Evolutionary conservation across 2,797 vertebrate species (phyloP).

Genomic region (Rhodeus uyekii): DNA sequence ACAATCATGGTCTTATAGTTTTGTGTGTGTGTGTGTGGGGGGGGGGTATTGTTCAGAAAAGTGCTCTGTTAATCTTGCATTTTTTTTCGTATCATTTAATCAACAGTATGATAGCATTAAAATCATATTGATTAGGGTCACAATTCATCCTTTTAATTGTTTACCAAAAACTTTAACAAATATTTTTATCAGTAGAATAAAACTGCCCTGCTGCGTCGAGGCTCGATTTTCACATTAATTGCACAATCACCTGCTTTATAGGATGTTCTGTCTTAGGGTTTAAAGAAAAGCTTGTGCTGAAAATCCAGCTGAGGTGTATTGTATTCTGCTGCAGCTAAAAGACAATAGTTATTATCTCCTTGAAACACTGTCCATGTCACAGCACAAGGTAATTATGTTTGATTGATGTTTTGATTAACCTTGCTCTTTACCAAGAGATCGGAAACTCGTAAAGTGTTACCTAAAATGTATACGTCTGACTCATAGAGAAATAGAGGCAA

Average conservation of each 20-base stretch:
- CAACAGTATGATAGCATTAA: neutral
- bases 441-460: constrained; percentile 32
- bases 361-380: constrained; percentile 53
- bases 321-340: constrained; percentile 48
- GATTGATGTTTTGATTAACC: constrained; percentile 62
- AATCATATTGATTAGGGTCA: neutral
- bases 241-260: constrained; percentile 64
- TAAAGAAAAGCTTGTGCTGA: constrained; percentile 39
- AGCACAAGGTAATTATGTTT: constrained; percentile 60
- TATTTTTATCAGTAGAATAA: neutral
- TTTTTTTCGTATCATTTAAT: no score
- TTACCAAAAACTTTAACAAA: neutral
- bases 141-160: neutral
- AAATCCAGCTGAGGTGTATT: constrained; percentile 58
- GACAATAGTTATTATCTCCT: constrained; percentile 62
- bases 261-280: constrained; percentile 52
- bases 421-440: constrained; percentile 37
- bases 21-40: no score
- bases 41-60: no score
- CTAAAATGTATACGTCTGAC: constrained; percentile 25
- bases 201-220: constrained; percentile 50
- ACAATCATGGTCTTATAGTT: neutral
- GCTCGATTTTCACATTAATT: constrained; percentile 69
- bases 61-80: no score
- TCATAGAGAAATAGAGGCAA: constrained; percentile 38